These are phyloP conservation scores for Sisor rabdophorus DNA, from an alignment of 2,113 vertebrate species.

Conservation along the genomic window DNA sequence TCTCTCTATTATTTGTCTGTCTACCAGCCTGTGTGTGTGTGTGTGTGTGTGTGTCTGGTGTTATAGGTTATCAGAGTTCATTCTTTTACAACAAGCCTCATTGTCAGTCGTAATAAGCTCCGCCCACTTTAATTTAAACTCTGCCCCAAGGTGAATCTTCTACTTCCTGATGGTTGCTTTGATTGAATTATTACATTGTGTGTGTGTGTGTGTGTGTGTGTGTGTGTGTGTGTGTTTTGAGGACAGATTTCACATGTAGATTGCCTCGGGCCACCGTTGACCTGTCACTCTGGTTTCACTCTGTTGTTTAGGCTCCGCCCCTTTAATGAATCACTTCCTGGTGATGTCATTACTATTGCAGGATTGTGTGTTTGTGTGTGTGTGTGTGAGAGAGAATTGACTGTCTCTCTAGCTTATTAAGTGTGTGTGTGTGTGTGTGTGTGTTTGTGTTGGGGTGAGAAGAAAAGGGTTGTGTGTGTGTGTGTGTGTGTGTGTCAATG, in stretches of 20 bases:
- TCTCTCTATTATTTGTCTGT: not conserved
- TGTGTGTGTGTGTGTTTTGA: not conserved
- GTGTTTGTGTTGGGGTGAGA: not conserved
- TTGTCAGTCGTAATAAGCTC: not conserved
- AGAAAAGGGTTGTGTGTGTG: not conserved
- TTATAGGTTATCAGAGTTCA: not conserved
- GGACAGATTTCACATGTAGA: not conserved
- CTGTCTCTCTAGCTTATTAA: not conserved
- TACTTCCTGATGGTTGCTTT: not conserved
- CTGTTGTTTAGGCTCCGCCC: conserved; percentile 5
- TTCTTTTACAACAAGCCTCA: not conserved
- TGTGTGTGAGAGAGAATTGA: not conserved
- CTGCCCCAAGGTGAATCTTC: not conserved
- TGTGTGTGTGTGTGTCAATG: conserved; percentile 1
- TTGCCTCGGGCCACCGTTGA: not conserved
- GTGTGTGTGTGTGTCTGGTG: not conserved
- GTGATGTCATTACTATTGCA: not conserved
- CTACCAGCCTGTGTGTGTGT: not conserved
- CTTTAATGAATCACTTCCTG: conserved; percentile 5
- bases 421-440: not conserved
- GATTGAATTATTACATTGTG: not conserved
- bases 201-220: not conserved
- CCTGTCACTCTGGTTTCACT: not conserved
- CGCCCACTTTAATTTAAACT: not conserved
- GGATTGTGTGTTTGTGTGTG: not conserved